These are phyloP conservation scores for Caenorhabditis wallacei DNA, from an alignment of 2,888 invertebrate genomes.

Conservation along the genomic window DNA sequence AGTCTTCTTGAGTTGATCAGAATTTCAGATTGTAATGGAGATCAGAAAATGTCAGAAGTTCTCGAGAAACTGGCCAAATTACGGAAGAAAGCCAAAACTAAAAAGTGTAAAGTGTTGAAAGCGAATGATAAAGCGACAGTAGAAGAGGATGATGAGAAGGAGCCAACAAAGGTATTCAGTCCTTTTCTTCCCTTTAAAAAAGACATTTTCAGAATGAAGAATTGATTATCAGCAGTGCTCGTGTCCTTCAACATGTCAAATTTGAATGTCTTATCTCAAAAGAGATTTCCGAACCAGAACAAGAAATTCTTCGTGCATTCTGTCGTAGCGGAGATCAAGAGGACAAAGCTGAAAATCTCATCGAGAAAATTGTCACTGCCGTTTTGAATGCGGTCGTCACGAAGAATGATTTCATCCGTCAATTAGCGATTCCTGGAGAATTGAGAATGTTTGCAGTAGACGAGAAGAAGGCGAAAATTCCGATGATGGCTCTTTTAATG, in stretches of 20 bases:
- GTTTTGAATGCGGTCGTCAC: slow-evolving; percentile 31
- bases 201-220: slow-evolving; percentile 25
- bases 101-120: slow-evolving; percentile 41
- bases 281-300: slow-evolving; percentile 43
- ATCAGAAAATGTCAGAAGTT: slow-evolving; percentile 55
- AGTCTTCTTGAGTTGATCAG: too few relatives aligned
- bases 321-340: slow-evolving; percentile 57
- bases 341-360: slow-evolving; percentile 43
- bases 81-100: slow-evolving; percentile 31
- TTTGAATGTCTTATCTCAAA: slow-evolving; percentile 41
- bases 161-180: neutral
- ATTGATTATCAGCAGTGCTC: slow-evolving; percentile 25
- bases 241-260: slow-evolving; percentile 52
- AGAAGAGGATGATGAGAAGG: slow-evolving; percentile 1
- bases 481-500: slow-evolving; percentile 53
- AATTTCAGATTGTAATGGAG: slow-evolving; percentile 29
- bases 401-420: slow-evolving; percentile 47
- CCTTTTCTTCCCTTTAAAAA: neutral
- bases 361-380: slow-evolving; percentile 34
- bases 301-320: slow-evolving; percentile 39
- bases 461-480: slow-evolving; percentile 50
- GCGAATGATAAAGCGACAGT: slow-evolving; percentile 15
- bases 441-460: slow-evolving; percentile 58
- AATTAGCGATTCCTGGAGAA: slow-evolving; percentile 37
- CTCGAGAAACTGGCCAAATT: slow-evolving; percentile 28